Conservation (phyloP, 2,888 invertebrate genomes). For the Cataglyphis altisquamis region DNA sequence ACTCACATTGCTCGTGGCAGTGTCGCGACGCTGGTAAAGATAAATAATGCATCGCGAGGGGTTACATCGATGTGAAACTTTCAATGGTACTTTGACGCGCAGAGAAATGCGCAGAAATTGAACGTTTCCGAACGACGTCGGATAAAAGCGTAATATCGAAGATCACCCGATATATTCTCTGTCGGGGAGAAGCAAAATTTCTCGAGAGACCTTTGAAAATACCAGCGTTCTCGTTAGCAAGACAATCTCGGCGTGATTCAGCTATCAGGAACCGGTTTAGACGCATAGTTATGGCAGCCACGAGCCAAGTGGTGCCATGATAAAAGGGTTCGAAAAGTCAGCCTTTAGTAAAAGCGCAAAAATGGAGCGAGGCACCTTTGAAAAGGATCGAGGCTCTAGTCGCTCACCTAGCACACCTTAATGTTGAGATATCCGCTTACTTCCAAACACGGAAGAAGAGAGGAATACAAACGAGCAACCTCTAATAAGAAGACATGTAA, state of each 20-base stretch:
- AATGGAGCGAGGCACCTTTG: constrained; percentile 1
- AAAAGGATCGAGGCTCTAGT: constrained; percentile 38
- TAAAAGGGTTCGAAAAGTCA: constrained; percentile 64
- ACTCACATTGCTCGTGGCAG: background rate
- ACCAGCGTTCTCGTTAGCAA: constrained; percentile 62
- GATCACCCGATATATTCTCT: constrained; percentile 30
- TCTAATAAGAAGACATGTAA: constrained; percentile 38
- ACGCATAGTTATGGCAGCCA: constrained; percentile 51
- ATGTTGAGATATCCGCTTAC: constrained; percentile 50
- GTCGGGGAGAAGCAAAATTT: constrained; percentile 29
- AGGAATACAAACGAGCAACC: constrained; percentile 16
- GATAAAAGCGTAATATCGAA: constrained; percentile 44
- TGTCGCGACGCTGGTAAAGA: background rate
- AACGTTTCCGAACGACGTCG: background rate
- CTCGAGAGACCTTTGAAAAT: constrained; percentile 48
- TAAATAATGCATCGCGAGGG: constrained; percentile 39
- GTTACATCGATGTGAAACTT: constrained; percentile 27
- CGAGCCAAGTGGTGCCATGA: constrained; percentile 43
- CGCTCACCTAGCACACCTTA: constrained; percentile 60
- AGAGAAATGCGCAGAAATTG: constrained; percentile 20
- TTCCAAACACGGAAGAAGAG: background rate
- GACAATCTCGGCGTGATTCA: constrained; percentile 57
- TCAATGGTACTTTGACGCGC: background rate
- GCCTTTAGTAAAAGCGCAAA: constrained; percentile 10
- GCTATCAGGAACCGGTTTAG: constrained; percentile 64